These are phyloP conservation scores for Haliclystus octoradiatus DNA, from an alignment of 30 jellyfish, hydroid and myxozoan genomes.

Conservation along the genomic window DNA sequence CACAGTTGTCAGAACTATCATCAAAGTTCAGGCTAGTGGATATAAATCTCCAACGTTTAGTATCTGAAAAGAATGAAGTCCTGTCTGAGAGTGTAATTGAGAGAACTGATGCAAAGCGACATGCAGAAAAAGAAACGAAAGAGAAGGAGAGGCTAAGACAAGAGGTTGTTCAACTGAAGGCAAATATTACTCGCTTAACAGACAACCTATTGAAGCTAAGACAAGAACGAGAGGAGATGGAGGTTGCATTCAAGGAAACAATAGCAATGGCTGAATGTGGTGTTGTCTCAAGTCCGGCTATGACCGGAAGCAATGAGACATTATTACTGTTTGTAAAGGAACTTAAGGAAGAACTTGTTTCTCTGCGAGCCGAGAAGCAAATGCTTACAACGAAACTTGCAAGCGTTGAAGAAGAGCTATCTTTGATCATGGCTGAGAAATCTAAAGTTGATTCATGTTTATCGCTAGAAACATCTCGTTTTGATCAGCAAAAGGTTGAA, in stretches of 20 bases:
- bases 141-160: background rate
- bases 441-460: background rate
- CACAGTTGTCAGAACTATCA: background rate
- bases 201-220: background rate
- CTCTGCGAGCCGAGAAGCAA: background rate
- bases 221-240: background rate
- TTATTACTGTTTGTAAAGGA: background rate
- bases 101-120: background rate
- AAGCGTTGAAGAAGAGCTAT: background rate
- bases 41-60: background rate
- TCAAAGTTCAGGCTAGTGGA: background rate
- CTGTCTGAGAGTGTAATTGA: background rate
- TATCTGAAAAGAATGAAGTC: background rate
- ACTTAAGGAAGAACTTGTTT: background rate
- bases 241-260: background rate
- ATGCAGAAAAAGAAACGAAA: background rate
- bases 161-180: background rate
- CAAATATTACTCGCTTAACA: too few species aligned
- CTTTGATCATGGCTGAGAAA: background rate
- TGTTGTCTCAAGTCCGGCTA: background rate
- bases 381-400: background rate
- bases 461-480: constrained; percentile 17
- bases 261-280: background rate
- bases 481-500: constrained; percentile 66
- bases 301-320: background rate